Evolutionary conservation across 2,888 invertebrate species (phyloP), one percentile per base, ranked within the genome.

Genomic region (Prosapia bicincta): DNA sequence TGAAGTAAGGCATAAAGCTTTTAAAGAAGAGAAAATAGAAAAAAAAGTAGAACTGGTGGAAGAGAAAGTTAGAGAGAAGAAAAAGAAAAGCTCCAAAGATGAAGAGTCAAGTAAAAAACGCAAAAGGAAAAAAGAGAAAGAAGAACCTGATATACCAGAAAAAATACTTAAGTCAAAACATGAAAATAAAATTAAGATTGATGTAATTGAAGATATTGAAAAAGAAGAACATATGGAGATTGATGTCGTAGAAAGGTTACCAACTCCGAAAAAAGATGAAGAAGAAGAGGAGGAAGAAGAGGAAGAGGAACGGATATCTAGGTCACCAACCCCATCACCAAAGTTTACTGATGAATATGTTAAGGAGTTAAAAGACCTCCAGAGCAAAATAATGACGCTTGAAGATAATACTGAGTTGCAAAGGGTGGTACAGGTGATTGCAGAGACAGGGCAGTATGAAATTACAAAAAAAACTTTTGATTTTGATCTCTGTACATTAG

Each of bases 401-500:
- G 92, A 93, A 83, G 95, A 96, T 83, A 93, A 93, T 83, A 90
- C 92, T 76, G 92, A 95, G 81, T 86, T 97, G 72, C 94, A 95
- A 82, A 90, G 92, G 82, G 93, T 97, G 65, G 96, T 97, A 0
- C 93, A 95, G 83, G 88, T 97, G 79, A 95, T 97, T 79, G 94
- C 95, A 0, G 93, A 95, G 82, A 96, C 96, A 0, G 96, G 97
- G 1, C 89, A 92, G 80, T 97, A 93, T 85, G 94, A 95, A 86
- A 91, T 97, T 75, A 95, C 94, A 0, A 93, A 92, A 80, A 92
- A 93, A 83, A 95, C 95, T 3, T 96, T 97, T 85, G 96, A 97
- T 84, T 97, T 97, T 86, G 97, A 97, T 85, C 86, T 97, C 80
- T 96, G 96, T 85, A 88, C 92, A 72, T 86, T 97, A 78, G 96